Evolutionary conservation across 2,888 invertebrate genomes (phyloP), one percentile per base, ranked within the genome.

Genomic region (Andrena trimmerana): DNA sequence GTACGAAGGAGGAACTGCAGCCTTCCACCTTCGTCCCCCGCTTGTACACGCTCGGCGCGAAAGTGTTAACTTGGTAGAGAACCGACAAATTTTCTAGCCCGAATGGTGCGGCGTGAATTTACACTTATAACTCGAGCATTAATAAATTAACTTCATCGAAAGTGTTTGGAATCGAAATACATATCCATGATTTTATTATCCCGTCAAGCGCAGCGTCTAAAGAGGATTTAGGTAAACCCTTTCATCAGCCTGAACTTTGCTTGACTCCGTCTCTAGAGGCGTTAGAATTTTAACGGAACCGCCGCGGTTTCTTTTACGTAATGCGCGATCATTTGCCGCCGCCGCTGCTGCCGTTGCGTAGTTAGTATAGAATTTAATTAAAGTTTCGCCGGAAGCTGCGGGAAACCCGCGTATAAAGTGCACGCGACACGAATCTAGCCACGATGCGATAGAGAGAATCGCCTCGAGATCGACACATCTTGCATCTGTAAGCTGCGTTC

Each of bases 191-290:
- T 82, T 87, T 87, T 79, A 60, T 81, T 71, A 79, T 75, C 69
- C 79, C 77, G 88, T 65, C 86, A 82, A 87, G 71, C 76, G 83
- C 90, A 90, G 89, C 87, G 66, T 88, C 89, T 48, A 89, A 83
- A 88, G 89, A 89, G 87, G 90, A 89, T 81, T 79, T 89, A 86
- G 87, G 89, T 89, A 90, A 89, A 90, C 60, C 48, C 29, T 71
- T 70, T 76, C 62, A 63, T 57, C 29, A 13, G 50, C 24, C 70
- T 80, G 71, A 63, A 62, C 69, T 31, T 70, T 76, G 78, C 71
- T 77, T 84, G 67, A 50, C 63, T 78, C 71, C 62, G 50, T 86
- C 68, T 66, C 57, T 85, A 75, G 72, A 83, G 59, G 60, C 52
- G 54, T 48, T 57, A 66, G 73, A 57, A 42, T 33, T 78, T 59